Conservation (phyloP, 2,888 invertebrate genomes). For the Ennomos erosarius region DNA sequence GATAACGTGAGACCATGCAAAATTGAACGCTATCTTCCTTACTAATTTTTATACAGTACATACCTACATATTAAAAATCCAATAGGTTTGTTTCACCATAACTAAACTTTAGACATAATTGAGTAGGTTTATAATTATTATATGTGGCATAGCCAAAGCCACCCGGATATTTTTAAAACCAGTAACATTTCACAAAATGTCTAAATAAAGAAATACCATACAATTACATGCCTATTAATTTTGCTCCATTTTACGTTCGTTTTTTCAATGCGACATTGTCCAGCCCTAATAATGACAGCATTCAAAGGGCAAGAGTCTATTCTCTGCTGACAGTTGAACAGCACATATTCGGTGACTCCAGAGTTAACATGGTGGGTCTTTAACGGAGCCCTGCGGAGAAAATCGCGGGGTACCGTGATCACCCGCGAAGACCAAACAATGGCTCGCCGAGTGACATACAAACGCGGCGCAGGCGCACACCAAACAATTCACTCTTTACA, state of each 20-base stretch:
- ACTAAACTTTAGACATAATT: too few species aligned
- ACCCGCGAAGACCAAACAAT: conserved; percentile 78
- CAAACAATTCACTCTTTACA: conserved; percentile 76
- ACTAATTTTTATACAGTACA: too few species aligned
- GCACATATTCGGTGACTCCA: conserved; percentile 75
- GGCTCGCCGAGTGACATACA: conserved; percentile 57
- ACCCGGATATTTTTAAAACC: background rate
- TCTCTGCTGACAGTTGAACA: conserved; percentile 61
- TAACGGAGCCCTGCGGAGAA: conserved; percentile 79
- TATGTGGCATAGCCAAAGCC: too few species aligned
- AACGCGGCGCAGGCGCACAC: conserved; percentile 63
- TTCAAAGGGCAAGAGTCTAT: conserved; percentile 66
- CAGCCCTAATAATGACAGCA: conserved; percentile 58
- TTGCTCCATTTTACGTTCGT: conserved; percentile 36
- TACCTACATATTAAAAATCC: too few species aligned
- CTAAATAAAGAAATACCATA: conserved; percentile 5
- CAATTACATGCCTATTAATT: conserved; percentile 37
- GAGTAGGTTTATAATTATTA: too few species aligned
- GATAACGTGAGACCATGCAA: too few species aligned
- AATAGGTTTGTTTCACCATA: too few species aligned
- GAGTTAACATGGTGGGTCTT: conserved; percentile 76
- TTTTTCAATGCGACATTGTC: conserved; percentile 40
- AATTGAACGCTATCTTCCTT: too few species aligned
- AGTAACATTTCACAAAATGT: conserved; percentile 1
- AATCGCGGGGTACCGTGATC: conserved; percentile 78